These are phyloP conservation scores for Oreochromis niloticus DNA, from an alignment of 2,113 vertebrate species.

Conservation along the genomic window DNA sequence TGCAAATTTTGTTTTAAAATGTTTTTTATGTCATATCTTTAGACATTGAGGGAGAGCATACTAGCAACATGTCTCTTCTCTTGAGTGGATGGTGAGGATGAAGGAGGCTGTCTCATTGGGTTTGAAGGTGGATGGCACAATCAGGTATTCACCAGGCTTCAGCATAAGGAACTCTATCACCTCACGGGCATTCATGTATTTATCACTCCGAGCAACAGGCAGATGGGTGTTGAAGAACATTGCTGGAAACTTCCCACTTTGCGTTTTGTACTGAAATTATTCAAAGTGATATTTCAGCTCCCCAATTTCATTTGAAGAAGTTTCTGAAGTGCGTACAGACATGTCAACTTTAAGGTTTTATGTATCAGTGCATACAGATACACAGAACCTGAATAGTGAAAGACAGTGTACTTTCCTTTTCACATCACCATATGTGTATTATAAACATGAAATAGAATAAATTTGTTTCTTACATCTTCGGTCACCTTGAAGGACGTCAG, in stretches of 20 bases:
- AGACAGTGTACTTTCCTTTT: neutral
- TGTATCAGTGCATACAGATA: neutral
- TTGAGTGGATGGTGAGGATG: constrained; percentile 58
- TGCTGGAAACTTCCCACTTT: constrained; percentile 49
- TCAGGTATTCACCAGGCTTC: constrained; percentile 58
- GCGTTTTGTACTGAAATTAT: neutral
- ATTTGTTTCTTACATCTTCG: constrained; percentile 25
- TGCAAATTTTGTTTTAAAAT: neutral
- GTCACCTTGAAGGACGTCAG: constrained; percentile 32
- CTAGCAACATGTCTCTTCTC: constrained; percentile 25
- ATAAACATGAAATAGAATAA: accelerated
- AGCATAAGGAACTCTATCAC: constrained; percentile 44
- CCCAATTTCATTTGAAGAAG: neutral
- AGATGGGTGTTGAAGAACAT: constrained; percentile 37
- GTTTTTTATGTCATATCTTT: accelerated
- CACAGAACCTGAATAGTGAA: neutral
- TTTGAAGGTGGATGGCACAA: constrained; percentile 55
- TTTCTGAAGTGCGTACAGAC: neutral
- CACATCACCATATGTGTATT: neutral
- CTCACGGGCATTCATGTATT: constrained; percentile 38
- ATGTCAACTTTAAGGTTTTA: neutral
- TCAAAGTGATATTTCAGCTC: neutral
- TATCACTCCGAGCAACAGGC: neutral
- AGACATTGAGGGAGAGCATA: neutral
- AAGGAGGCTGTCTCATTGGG: constrained; percentile 53